These are phyloP conservation scores for Candidula unifasciata DNA, from an alignment of 2,888 invertebrate genomes.

Conservation along the genomic window DNA sequence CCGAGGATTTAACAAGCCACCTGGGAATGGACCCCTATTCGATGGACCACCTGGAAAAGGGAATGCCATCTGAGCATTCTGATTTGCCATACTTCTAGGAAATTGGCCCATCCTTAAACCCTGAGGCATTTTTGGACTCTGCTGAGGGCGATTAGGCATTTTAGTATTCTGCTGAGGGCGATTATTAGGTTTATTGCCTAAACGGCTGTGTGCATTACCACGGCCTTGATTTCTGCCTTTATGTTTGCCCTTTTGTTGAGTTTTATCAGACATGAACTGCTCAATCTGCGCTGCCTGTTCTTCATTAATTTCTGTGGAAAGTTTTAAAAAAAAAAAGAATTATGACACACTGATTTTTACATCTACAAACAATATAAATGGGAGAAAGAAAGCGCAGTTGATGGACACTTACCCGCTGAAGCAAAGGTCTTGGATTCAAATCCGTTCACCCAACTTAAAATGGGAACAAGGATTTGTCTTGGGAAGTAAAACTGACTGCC, in stretches of 20 bases:
- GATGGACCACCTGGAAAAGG: constrained; percentile 9
- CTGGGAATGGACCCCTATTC: constrained; percentile 42
- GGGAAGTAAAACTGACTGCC: no score
- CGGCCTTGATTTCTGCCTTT: constrained; percentile 28
- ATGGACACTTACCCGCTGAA: no score
- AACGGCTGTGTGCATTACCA: constrained; percentile 45
- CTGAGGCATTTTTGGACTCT: background rate
- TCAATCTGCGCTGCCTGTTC: constrained; percentile 50
- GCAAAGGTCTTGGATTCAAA: no score
- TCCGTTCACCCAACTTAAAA: no score
- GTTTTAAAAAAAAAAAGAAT: background rate
- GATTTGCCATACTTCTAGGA: constrained; percentile 6
- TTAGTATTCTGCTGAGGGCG: background rate
- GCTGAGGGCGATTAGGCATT: background rate
- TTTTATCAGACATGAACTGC: constrained; percentile 48
- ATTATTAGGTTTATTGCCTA: constrained; percentile 1
- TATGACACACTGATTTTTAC: background rate
- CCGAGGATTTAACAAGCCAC: constrained; percentile 17
- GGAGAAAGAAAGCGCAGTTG: no score
- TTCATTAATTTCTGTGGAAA: constrained; percentile 47
- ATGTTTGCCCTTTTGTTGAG: constrained; percentile 8
- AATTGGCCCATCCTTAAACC: constrained; percentile 20
- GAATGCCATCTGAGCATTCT: background rate
- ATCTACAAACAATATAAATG: background rate
- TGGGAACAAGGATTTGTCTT: no score